Conservation (phyloP, 2,113 vertebrate species). For the Chloropsis hardwickii region DNA sequence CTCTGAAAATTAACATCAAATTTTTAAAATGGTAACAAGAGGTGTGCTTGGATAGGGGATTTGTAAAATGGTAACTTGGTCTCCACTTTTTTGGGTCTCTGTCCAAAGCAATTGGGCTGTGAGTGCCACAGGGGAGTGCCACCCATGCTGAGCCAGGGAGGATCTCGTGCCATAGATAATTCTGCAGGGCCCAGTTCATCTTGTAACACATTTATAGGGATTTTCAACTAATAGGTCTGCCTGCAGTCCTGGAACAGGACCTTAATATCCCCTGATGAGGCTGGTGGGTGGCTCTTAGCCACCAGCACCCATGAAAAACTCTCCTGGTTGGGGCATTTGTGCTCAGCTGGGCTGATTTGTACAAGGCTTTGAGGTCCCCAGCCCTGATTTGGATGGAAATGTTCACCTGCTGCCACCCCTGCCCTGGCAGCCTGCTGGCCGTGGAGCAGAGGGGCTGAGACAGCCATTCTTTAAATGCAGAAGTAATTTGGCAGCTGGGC, state of each 20-base stretch:
- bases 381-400: neutral
- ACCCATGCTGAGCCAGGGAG: accelerated
- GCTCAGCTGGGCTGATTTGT: neutral
- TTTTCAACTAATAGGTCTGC: neutral
- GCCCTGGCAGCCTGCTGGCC: neutral
- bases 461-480: neutral
- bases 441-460: neutral
- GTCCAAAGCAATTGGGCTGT: no score
- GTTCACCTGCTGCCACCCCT: neutral
- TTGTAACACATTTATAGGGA: accelerated
- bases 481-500: neutral
- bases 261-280: accelerated
- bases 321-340: accelerated
- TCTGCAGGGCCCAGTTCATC: neutral
- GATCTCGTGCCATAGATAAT: accelerated
- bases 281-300: neutral
- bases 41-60: neutral
- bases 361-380: neutral
- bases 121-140: neutral
- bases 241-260: no score
- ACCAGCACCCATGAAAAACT: neutral
- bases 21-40: neutral
- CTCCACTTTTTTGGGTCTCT: no score
- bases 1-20: neutral
- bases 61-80: neutral